A percentile compares a stretch with the other conserved stretches of the same genome.
Evolutionary conservation across 2,888 invertebrate genomes (phyloP).

Genomic region (Onthophagus sagittarius): DNA sequence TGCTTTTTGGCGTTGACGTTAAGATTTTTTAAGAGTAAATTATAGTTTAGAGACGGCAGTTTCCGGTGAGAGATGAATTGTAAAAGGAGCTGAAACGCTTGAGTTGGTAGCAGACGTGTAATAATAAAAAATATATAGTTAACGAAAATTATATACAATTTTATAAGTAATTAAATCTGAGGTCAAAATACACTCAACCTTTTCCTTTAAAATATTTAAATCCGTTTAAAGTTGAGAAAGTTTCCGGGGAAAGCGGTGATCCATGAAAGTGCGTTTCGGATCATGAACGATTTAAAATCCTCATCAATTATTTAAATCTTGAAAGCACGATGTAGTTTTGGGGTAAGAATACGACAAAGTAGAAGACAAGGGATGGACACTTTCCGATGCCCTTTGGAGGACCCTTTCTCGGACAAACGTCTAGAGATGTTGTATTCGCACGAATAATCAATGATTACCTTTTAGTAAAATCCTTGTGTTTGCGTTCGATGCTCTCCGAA

Average conservation of each 20-base stretch:
- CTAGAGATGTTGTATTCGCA: not conserved
- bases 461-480: not conserved
- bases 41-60: not conserved
- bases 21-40: no score
- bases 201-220: no score
- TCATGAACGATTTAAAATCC: constrained; percentile 2
- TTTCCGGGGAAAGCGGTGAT: not conserved
- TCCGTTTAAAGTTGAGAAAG: no score
- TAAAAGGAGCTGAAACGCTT: not conserved
- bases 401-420: not conserved
- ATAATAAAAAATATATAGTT: not conserved
- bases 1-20: no score
- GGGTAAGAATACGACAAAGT: constrained; percentile 3
- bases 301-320: constrained; percentile 2
- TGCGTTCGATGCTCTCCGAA: not conserved
- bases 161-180: not conserved
- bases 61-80: not conserved
- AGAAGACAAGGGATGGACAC: constrained; percentile 9
- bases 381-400: not conserved
- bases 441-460: not conserved
- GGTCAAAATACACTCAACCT: not conserved
- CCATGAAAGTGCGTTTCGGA: not conserved
- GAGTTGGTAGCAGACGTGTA: not conserved
- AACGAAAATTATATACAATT: not conserved
- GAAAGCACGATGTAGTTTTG: constrained; percentile 7